Evolutionary conservation across 2,113 vertebrate genomes (phyloP), one percentile per base, ranked within the genome.

Genomic region (Myotis brandtii): DNA sequence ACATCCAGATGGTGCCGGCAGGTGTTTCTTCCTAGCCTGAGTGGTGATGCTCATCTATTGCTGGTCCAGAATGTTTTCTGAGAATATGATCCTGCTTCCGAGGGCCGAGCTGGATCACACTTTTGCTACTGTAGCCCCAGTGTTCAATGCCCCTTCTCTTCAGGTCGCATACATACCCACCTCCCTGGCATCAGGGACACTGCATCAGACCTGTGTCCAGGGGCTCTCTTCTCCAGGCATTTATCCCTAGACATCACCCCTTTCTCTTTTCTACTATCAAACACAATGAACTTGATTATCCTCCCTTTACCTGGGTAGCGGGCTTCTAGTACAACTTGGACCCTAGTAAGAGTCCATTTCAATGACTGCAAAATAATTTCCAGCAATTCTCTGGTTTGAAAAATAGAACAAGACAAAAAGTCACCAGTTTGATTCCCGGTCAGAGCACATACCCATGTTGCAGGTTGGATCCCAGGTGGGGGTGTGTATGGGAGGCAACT

Each of bases 1-100:
- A 11, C 50, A 91, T 27, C 62, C 92, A 95, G 90, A 64, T 95
- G 89, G 80, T 86, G 6, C 37, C 62, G 69, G 54, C 89, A 83
- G 91, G 79, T 95, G 92, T 97, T 95, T 75, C 62, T 91, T 76
- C 32, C 46, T 43, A 34, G 79, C 79, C 70, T 89, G 72, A 85
- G 82, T 67, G n/a, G 64, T 88, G 62, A 84, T 95, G 43, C 30
- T 54, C 5, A 8, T 50, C 73, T 59, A 7, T 89, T 86, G 40
- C 62, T 94, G 69, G 62, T 93, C 54, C n/a, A 87, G n/a, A 23
- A 75, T 62, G 32, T 91, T 94, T 25, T 94, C 34, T 86, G 77
- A 91, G 54, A 94, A 82, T 86, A 75, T 75, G 67, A 89, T 72
- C 17, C 6, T 95, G 32, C 27, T 95, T 89, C 62, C 30, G 56